Conservation (phyloP, 2,797 vertebrate genomes). For the Meda fulgida region DNA sequence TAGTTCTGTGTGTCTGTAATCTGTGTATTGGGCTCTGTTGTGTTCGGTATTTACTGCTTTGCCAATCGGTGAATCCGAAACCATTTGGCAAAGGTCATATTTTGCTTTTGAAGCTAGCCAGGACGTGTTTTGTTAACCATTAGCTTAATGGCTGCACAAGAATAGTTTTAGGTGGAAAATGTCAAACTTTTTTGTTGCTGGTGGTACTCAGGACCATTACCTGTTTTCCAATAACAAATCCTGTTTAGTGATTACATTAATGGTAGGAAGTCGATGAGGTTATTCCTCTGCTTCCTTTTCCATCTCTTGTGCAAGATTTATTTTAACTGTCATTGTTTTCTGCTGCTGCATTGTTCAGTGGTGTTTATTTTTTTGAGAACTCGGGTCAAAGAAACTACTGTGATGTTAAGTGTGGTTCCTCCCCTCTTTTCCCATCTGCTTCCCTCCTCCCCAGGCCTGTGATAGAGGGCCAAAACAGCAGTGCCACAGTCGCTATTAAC, state of each 20-base stretch:
- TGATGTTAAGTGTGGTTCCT: constrained; percentile 45
- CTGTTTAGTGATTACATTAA: constrained; percentile 61
- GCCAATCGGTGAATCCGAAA: background rate
- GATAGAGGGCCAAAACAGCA: constrained; percentile 83
- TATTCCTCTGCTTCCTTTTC: constrained; percentile 64
- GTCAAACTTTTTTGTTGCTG: constrained; percentile 56
- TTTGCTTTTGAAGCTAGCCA: constrained; percentile 15
- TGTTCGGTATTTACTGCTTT: background rate
- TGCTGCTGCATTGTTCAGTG: constrained; percentile 57
- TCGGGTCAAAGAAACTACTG: constrained; percentile 46
- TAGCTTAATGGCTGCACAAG: background rate
- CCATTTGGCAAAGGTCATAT: constrained; percentile 13
- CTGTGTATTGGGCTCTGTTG: background rate
- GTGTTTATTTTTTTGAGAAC: constrained; percentile 62
- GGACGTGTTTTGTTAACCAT: constrained; percentile 16
- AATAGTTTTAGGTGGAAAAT: constrained; percentile 42
- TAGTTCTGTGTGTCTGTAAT: background rate
- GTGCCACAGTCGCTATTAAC: constrained; percentile 68
- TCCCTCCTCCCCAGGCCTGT: constrained; percentile 76
- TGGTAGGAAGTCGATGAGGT: constrained; percentile 63
- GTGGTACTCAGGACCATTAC: constrained; percentile 55
- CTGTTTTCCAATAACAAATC: constrained; percentile 70
- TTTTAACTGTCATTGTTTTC: constrained; percentile 60
- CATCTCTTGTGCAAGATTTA: constrained; percentile 49
- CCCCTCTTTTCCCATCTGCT: constrained; percentile 44